These are phyloP conservation scores for Merodon equestris DNA, from an alignment of 2,888 invertebrate genomes.

Conservation along the genomic window DNA sequence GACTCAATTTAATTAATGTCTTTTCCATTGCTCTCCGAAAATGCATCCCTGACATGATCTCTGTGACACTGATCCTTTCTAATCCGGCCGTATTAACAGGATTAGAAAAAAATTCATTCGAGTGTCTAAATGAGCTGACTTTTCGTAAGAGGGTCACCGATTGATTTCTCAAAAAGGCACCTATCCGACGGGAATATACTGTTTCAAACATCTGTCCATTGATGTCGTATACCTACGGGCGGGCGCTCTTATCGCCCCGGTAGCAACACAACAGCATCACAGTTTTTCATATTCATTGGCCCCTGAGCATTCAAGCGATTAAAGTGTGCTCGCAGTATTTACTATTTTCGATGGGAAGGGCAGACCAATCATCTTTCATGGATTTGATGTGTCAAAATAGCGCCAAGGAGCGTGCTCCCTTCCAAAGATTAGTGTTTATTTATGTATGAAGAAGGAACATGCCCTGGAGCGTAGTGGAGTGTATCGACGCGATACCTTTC, in stretches of 20 bases:
- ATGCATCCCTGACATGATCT: constrained; percentile 45
- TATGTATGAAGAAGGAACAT: constrained; percentile 13
- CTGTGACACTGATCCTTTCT: constrained; percentile 62
- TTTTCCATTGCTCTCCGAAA: constrained; percentile 9
- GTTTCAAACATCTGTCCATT: constrained; percentile 53
- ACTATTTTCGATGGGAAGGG: constrained; percentile 39
- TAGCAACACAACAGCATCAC: constrained; percentile 5
- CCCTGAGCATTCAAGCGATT: constrained; percentile 43
- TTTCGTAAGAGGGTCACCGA: constrained; percentile 62
- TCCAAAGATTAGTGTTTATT: constrained; percentile 60
- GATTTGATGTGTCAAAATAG: constrained; percentile 66
- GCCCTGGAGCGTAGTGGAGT: constrained; percentile 55
- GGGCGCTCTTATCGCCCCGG: constrained; percentile 16
- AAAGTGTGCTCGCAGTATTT: constrained; percentile 38
- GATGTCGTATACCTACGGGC: constrained; percentile 39
- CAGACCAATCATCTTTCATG: constrained; percentile 63
- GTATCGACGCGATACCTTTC: constrained; percentile 32
- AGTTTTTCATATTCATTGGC: constrained; percentile 50
- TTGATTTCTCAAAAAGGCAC: constrained; percentile 62
- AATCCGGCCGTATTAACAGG: constrained; percentile 67
- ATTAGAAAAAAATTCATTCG: constrained; percentile 61
- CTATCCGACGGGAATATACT: constrained; percentile 33
- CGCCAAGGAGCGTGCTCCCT: constrained; percentile 66
- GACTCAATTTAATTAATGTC: constrained; percentile 12
- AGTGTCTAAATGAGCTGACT: constrained; percentile 63